Conservation (phyloP, 2,888 invertebrate genomes). For the Drosophila dives region DNA sequence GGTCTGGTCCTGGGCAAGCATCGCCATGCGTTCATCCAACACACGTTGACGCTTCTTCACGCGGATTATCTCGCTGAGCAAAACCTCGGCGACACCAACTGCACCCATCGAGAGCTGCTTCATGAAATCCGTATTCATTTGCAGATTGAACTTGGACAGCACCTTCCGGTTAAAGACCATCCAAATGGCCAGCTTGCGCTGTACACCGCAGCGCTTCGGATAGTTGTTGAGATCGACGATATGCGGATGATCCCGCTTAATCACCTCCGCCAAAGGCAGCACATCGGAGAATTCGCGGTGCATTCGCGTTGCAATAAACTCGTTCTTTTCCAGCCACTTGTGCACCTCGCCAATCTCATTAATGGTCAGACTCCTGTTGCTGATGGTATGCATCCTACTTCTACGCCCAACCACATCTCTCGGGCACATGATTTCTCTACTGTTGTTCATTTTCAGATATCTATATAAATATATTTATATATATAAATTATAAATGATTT, state of each 20-base stretch:
- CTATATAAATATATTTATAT: too few species aligned
- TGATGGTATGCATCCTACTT: constrained; percentile 55
- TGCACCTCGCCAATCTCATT: constrained; percentile 59
- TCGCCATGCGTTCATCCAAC: constrained; percentile 49
- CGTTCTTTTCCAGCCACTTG: constrained; percentile 62
- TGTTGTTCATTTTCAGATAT: background rate
- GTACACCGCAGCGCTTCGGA: constrained; percentile 88
- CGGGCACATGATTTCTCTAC: background rate
- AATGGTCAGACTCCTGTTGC: constrained; percentile 38
- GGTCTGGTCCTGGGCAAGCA: constrained; percentile 68
- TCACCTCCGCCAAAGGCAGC: constrained; percentile 88
- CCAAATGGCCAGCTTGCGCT: constrained; percentile 91
- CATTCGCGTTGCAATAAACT: constrained; percentile 82
- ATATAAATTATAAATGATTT: background rate
- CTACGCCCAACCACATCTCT: background rate
- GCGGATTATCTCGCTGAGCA: constrained; percentile 85
- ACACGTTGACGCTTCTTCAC: constrained; percentile 59
- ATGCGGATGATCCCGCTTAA: constrained; percentile 90
- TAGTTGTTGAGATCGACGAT: constrained; percentile 92
- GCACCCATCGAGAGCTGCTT: constrained; percentile 87
- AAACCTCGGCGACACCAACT: constrained; percentile 88
- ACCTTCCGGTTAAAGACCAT: constrained; percentile 91
- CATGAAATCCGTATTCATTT: constrained; percentile 85
- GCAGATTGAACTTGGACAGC: constrained; percentile 86
- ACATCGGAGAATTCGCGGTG: constrained; percentile 92